phyloP scores from a whole-genome alignment of 2,113 vertebrate genomes.

The Seriola dumerili region DNA sequence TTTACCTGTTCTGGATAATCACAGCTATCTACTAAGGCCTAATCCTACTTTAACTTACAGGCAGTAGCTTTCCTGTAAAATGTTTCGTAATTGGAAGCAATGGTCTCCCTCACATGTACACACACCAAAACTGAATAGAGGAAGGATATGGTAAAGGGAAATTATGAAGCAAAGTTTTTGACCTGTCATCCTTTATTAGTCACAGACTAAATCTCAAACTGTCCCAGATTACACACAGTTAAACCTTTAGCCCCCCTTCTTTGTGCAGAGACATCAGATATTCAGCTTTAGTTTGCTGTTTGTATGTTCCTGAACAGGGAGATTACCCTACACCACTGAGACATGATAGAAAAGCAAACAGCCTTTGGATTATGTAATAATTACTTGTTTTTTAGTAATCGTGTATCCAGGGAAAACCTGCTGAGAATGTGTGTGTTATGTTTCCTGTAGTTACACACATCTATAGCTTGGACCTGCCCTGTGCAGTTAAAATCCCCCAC shows the following conservation, averaged over 20 bases:
- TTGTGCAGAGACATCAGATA: neutral
- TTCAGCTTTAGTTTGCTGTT: neutral
- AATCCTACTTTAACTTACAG: neutral
- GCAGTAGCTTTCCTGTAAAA: neutral
- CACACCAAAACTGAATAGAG: slow-evolving; percentile 25
- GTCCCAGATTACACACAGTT: slow-evolving; percentile 43
- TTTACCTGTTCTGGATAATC: too few relatives aligned
- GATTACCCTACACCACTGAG: neutral
- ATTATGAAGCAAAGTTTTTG: neutral
- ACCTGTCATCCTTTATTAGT: neutral
- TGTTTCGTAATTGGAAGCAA: neutral
- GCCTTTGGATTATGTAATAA: neutral
- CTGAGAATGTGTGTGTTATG: neutral
- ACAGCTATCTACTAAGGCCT: neutral
- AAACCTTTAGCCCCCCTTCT: neutral
- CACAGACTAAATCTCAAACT: neutral
- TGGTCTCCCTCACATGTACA: neutral
- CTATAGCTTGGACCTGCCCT: too few relatives aligned
- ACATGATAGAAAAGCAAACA: neutral
- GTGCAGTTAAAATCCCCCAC: too few relatives aligned
- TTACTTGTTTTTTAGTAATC: neutral
- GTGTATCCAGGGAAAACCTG: neutral
- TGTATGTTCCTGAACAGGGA: neutral
- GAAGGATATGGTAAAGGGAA: slow-evolving; percentile 55
- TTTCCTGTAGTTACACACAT: too few relatives aligned